A percentile compares a stretch with the other conserved stretches of the same genome.
Conservation (phyloP, 1,140 invertebrate genomes). For the Pectinophora gossypiella region DNA sequence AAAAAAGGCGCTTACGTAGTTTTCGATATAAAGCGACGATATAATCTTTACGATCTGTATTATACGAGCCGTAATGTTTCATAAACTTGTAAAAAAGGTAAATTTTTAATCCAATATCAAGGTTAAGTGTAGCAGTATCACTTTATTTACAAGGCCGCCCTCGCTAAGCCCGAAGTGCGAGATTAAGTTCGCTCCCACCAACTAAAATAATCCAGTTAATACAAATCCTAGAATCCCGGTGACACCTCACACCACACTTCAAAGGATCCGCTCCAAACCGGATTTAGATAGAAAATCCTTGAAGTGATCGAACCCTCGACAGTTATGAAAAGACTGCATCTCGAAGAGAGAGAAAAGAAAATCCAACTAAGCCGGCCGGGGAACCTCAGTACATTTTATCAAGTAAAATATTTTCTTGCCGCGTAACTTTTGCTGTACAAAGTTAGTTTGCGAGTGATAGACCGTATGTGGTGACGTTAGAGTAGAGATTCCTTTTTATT, state of each 20-base stretch:
- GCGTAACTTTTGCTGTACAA: constrained; percentile 43
- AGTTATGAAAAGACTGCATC: constrained; percentile 64
- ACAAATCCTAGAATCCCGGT: not conserved
- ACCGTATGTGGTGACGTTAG: not conserved
- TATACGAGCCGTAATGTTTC: no score
- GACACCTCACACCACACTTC: no score
- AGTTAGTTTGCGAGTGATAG: constrained; percentile 6
- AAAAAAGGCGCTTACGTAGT: no score
- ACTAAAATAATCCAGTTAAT: not conserved
- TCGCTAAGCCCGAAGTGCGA: no score
- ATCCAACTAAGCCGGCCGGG: constrained; percentile 50
- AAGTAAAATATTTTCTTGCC: constrained; percentile 60
- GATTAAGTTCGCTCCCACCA: not conserved
- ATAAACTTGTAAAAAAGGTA: no score
- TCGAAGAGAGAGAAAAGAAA: constrained; percentile 44
- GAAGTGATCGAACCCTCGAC: constrained; percentile 49
- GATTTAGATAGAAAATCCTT: constrained; percentile 54
- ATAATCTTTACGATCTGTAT: no score
- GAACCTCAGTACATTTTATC: constrained; percentile 57
- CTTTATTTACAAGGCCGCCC: no score
- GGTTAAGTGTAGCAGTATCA: no score
- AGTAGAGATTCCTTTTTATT: constrained; percentile 9
- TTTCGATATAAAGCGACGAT: no score
- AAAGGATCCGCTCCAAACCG: constrained; percentile 11
- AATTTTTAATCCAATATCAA: no score